phyloP scores from a whole-genome alignment of 2,113 vertebrate genomes.

The Oryzias curvinotus region DNA sequence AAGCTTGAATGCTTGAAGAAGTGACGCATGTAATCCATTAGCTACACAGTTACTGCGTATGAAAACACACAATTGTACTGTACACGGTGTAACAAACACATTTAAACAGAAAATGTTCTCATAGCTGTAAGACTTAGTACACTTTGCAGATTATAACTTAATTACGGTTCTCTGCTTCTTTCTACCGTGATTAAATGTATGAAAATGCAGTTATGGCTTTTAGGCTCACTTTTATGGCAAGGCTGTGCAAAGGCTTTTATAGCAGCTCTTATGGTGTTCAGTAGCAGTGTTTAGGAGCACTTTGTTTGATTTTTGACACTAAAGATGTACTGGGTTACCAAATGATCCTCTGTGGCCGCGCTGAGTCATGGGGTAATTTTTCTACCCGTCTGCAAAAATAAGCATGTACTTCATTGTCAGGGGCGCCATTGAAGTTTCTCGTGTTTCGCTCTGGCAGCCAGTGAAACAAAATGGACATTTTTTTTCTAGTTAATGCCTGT shows the following conservation, averaged over 20 bases:
- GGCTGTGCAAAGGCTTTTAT: no score
- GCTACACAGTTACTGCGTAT: neutral
- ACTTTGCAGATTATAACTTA: no score
- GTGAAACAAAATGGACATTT: neutral
- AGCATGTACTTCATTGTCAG: constrained; percentile 28
- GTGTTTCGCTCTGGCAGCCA: constrained; percentile 10
- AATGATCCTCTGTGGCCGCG: constrained; percentile 53
- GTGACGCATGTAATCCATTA: neutral
- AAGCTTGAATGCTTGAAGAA: no score
- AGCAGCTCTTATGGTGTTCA: no score
- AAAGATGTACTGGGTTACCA: constrained; percentile 39
- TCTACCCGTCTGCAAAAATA: constrained; percentile 52
- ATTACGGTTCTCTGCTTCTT: no score
- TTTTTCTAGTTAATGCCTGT: neutral
- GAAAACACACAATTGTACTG: no score
- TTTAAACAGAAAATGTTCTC: no score
- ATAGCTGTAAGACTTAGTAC: no score
- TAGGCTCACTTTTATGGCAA: no score
- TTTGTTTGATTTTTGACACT: constrained; percentile 27
- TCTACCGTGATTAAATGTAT: no score
- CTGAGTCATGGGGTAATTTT: constrained; percentile 53
- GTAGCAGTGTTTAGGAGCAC: constrained; percentile 1
- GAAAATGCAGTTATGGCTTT: no score
- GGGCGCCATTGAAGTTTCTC: constrained; percentile 6
- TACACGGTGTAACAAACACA: no score